phyloP scores from a whole-genome alignment of 2,888 invertebrate genomes.

The Phengaris arion region DNA sequence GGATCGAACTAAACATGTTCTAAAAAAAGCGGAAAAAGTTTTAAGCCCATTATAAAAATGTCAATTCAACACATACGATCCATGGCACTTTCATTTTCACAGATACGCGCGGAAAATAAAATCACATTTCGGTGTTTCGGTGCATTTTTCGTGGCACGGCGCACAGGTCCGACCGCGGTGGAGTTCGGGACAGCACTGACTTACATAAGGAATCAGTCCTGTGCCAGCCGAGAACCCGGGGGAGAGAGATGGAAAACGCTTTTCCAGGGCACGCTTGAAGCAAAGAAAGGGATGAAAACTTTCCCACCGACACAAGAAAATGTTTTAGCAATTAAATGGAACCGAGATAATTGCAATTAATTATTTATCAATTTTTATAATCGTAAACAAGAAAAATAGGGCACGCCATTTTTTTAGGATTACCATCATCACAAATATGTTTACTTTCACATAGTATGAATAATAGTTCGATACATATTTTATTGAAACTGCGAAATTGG shows the following conservation, averaged over 20 bases:
- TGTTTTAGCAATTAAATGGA: conserved; percentile 75
- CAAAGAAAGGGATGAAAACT: conserved; percentile 63
- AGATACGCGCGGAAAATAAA: conserved; percentile 42
- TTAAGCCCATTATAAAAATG: conserved; percentile 36
- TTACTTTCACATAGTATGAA: no score
- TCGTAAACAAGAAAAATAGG: neutral
- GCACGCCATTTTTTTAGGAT: neutral
- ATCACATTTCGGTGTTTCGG: conserved; percentile 55
- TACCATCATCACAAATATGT: neutral
- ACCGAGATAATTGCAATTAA: conserved; percentile 54
- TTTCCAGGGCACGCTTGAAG: conserved; percentile 62
- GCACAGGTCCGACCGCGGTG: conserved; percentile 51
- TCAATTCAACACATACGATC: conserved; percentile 10
- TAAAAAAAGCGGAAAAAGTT: conserved; percentile 59
- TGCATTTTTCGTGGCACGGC: conserved; percentile 41
- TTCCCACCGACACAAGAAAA: conserved; percentile 61
- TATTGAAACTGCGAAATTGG: no score
- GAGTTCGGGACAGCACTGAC: conserved; percentile 62
- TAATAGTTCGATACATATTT: no score
- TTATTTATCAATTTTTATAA: conserved; percentile 37
- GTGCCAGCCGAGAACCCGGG: conserved; percentile 60
- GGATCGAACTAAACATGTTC: conserved; percentile 60
- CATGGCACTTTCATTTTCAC: conserved; percentile 45
- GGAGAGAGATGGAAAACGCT: conserved; percentile 61
- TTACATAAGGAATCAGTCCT: conserved; percentile 75